Percentiles rank a stretch among this genome's conserved stretches.
phyloP scores from a whole-genome alignment of 2,888 invertebrate genomes.

The Drosophila atroscutellata region DNA sequence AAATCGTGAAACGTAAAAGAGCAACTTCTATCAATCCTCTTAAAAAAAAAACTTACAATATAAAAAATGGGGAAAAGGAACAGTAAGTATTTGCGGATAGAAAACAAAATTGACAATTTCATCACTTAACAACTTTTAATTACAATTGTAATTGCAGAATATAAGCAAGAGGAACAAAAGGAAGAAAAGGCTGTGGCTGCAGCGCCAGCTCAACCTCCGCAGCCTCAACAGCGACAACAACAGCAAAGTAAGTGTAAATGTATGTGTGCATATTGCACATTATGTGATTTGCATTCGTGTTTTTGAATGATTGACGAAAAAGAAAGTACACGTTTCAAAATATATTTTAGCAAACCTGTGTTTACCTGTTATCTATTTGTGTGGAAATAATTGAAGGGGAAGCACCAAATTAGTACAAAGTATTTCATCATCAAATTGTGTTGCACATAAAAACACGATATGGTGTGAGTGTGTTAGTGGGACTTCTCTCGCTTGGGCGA shows the following conservation, averaged over 20 bases:
- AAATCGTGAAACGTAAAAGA: background rate
- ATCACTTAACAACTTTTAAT: background rate
- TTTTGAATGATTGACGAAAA: background rate
- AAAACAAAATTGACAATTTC: background rate
- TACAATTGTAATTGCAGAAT: slow-evolving; percentile 26
- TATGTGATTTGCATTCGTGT: background rate
- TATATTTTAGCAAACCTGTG: background rate
- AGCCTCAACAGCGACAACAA: slow-evolving; percentile 31
- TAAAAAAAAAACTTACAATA: background rate
- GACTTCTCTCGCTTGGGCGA: background rate
- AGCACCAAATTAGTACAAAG: background rate
- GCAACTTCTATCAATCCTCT: background rate
- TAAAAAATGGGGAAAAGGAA: slow-evolving; percentile 62
- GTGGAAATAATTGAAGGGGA: background rate
- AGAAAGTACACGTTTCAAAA: slow-evolving; percentile 3
- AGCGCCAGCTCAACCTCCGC: slow-evolving; percentile 22
- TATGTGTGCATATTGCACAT: background rate
- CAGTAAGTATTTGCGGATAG: slow-evolving; percentile 38
- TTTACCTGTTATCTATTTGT: background rate
- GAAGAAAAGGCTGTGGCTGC: slow-evolving; percentile 2
- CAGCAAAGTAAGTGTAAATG: slow-evolving; percentile 23
- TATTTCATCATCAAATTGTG: background rate
- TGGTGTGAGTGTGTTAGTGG: background rate
- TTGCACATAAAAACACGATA: background rate
- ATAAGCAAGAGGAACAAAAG: background rate